A percentile compares a stretch with the other conserved stretches of the same genome.
phyloP scores from a whole-genome alignment of 2,113 vertebrate species.

The Nothocercus julius region DNA sequence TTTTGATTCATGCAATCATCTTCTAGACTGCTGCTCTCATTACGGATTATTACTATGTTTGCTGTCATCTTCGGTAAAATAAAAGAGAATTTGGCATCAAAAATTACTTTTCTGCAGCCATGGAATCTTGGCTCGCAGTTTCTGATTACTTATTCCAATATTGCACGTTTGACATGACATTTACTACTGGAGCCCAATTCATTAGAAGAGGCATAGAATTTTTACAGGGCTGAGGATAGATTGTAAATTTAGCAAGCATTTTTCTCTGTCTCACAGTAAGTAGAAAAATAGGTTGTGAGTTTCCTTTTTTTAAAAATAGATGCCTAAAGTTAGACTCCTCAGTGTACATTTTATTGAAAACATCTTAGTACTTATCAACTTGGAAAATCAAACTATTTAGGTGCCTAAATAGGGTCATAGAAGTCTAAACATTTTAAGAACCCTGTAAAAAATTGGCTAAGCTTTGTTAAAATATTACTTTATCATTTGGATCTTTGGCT shows the following conservation, averaged over 20 bases:
- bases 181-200: slow-evolving; percentile 35
- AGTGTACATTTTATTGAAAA: neutral
- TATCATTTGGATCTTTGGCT: neutral
- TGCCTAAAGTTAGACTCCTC: neutral
- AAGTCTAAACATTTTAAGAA: neutral
- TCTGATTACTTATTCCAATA: slow-evolving; percentile 25
- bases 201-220: slow-evolving; percentile 15
- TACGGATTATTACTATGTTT: slow-evolving; percentile 20
- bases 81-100: slow-evolving; percentile 41
- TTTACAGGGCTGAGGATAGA: slow-evolving; percentile 14
- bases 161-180: slow-evolving; percentile 46
- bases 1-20: neutral
- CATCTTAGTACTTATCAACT: neutral
- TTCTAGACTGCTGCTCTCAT: neutral
- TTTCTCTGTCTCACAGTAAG: slow-evolving; percentile 25
- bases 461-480: neutral
- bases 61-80: slow-evolving; percentile 8
- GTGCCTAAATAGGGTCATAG: neutral
- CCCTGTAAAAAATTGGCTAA: neutral
- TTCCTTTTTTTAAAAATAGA: neutral
- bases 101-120: neutral
- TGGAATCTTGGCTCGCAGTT: neutral
- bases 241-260: slow-evolving; percentile 18
- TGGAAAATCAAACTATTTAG: neutral
- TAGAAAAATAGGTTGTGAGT: slow-evolving; percentile 24